Conservation (phyloP, 1,140 invertebrate species). For the Phenacoccus solenopsis region DNA sequence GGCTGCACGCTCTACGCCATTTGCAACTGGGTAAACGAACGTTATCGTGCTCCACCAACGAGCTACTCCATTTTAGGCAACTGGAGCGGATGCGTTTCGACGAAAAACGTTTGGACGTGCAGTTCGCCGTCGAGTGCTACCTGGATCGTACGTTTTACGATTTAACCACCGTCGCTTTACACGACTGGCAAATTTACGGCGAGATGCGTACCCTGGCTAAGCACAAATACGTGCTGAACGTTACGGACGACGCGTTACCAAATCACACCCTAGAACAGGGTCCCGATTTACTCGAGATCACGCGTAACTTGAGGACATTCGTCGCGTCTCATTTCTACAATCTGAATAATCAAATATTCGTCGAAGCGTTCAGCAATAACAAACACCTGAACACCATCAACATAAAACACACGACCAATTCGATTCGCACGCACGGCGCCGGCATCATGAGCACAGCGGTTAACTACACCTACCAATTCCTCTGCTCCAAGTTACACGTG, state of each 20-base stretch:
- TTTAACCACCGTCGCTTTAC: conserved; percentile 88
- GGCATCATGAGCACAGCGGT: conserved; percentile 97
- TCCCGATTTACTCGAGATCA: conserved; percentile 94
- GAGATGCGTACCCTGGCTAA: conserved; percentile 89
- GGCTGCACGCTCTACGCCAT: background rate
- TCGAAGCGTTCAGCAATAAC: conserved; percentile 81
- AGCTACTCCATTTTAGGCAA: background rate
- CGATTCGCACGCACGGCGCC: conserved; percentile 91
- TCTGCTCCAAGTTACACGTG: conserved; percentile 83
- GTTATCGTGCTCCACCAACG: background rate
- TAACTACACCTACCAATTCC: conserved; percentile 94
- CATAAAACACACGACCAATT: conserved; percentile 92
- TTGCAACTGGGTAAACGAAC: background rate
- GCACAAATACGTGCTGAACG: conserved; percentile 67
- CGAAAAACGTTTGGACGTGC: background rate
- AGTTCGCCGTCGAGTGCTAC: conserved; percentile 63
- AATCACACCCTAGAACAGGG: conserved; percentile 95
- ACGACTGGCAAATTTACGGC: conserved; percentile 94
- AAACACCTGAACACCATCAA: conserved; percentile 95
- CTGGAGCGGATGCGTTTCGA: background rate
- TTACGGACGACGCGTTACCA: conserved; percentile 83
- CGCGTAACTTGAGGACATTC: conserved; percentile 93
- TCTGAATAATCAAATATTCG: conserved; percentile 93
- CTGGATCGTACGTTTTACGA: conserved; percentile 94
- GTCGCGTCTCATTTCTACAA: conserved; percentile 91